phyloP scores from a whole-genome alignment of 2,113 vertebrate genomes.

The Chrysochloris asiatica region DNA sequence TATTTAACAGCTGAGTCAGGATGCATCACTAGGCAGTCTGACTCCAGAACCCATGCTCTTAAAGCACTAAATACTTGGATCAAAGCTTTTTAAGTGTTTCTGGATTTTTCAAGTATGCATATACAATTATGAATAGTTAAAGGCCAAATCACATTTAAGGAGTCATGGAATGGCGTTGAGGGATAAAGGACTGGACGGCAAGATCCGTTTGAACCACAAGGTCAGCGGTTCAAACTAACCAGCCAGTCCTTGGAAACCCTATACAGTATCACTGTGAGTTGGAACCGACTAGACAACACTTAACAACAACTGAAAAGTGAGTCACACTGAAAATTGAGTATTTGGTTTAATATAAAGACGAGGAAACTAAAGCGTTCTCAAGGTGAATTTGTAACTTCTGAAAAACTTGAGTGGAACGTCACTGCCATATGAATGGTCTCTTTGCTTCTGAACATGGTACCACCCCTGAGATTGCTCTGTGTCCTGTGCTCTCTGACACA shows the following conservation, averaged over 20 bases:
- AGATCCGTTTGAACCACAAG: too few species aligned
- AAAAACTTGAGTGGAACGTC: slow-evolving; percentile 11
- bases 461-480: background rate
- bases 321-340: background rate
- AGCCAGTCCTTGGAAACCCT: too few species aligned
- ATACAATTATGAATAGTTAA: background rate
- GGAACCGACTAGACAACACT: too few species aligned
- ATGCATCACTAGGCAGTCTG: background rate
- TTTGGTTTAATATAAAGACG: background rate
- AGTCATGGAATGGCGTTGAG: too few species aligned
- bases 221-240: too few species aligned
- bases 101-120: background rate
- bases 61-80: background rate
- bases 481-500: background rate
- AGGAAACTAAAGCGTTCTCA: background rate
- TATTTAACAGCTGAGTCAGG: background rate
- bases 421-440: background rate
- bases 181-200: too few species aligned
- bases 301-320: too few species aligned
- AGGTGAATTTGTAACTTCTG: background rate
- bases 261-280: too few species aligned
- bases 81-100: background rate
- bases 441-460: background rate
- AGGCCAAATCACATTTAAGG: background rate
- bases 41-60: background rate